Base-by-base conservation (phyloP, 2,888 invertebrate species). In the Boloria euphrosyne region DNA sequence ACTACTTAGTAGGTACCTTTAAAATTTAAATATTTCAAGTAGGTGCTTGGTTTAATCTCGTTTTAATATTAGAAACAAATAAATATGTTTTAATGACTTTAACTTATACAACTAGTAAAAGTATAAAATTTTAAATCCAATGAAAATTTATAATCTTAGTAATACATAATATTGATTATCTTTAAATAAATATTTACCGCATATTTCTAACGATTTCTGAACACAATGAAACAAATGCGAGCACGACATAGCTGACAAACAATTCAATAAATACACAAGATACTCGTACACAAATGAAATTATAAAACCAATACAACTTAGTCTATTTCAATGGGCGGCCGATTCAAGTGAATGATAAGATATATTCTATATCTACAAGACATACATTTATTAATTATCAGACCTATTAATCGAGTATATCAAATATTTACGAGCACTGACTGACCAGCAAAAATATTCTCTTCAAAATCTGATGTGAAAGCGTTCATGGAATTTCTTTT, bases 331-430 rank as follows among this genome's bases (percentile, higher is more conserved):
- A 74, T 80, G 78, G 77, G 69, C 67, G 75, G 75, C 76, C 76
- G 78, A 78, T 76, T 73, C 78, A 77, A 79, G 71, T 7, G 22
- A 74, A 75, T 76, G 89, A 89, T 89, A 86, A 89, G 89, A 87
- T 89, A 88, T 51, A 73, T 74, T 49, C 66, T 58, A 69, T 69
- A 63, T 46, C 57, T 55, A 66, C 64, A 66, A 65, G 63, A 47
- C 64, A 49, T 43, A 63, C 52, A 68, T 61, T 62, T 50, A 59
- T 27, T 46, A 68, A 54, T 68, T 64, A 59, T 66, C 50, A 67
- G 18, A 43, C 22, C n/a, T 47, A n/a, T n/a, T n/a, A 53, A 55
- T 38, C 27, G 46, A 64, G 51, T 22, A 46, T 58, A 47, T 51
- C 59, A 59, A 58, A 38, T 38, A 38, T 38, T 52, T 44, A 57